These are phyloP conservation scores for Acrobeloides nanus DNA, from an alignment of 2,888 invertebrate species.

Conservation along the genomic window DNA sequence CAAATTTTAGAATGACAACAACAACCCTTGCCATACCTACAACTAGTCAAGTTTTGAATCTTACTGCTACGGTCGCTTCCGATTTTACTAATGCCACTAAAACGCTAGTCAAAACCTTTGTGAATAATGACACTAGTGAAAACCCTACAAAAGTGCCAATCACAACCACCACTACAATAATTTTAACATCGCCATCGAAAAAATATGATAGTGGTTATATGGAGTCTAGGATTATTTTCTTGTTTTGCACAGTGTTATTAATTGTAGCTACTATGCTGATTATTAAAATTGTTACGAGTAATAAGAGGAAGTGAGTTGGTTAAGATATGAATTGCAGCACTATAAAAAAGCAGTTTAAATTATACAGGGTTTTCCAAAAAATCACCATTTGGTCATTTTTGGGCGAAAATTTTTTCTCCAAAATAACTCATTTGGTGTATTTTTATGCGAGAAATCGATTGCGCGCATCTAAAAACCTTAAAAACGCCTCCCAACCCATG, in stretches of 20 bases:
- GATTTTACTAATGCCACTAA: neutral
- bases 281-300: constrained; percentile 32
- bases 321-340: too few relatives aligned
- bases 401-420: too few relatives aligned
- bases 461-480: too few relatives aligned
- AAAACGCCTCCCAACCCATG: too few relatives aligned
- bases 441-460: too few relatives aligned
- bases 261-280: constrained; percentile 32
- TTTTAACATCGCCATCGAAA: constrained; percentile 3
- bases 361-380: too few relatives aligned
- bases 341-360: too few relatives aligned
- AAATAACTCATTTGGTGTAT: too few relatives aligned
- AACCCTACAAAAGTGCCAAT: too few relatives aligned
- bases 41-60: neutral
- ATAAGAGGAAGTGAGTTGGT: constrained; percentile 28
- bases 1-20: neutral
- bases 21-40: constrained; percentile 3
- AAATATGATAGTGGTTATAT: constrained; percentile 1
- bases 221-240: constrained; percentile 27
- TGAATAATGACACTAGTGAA: too few relatives aligned
- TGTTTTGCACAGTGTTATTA: constrained; percentile 33
- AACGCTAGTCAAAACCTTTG: constrained; percentile 12
- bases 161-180: constrained; percentile 8
- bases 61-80: constrained; percentile 1
- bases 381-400: too few relatives aligned